phyloP scores from a whole-genome alignment of 2,113 vertebrate species.

The Hyla sarda region DNA sequence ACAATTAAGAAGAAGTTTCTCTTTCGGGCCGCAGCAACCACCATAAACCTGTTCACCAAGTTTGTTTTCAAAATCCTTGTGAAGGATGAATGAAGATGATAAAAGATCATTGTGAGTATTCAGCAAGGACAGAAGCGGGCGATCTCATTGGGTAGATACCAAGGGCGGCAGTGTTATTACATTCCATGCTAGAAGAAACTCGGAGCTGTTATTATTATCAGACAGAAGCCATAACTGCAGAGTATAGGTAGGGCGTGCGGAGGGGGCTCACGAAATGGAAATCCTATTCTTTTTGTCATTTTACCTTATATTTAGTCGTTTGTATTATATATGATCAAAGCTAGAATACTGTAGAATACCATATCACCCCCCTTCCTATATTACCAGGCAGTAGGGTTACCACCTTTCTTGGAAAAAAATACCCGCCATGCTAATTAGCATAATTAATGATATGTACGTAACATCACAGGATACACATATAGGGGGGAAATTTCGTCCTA shows the following conservation, averaged over 20 bases:
- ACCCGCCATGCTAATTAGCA: no score
- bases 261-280: neutral
- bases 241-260: neutral
- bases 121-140: neutral
- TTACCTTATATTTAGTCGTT: neutral
- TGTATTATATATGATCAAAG: neutral
- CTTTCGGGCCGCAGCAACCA: neutral
- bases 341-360: neutral
- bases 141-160: neutral
- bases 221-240: neutral
- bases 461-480: no score
- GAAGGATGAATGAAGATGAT: neutral
- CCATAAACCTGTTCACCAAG: slow-evolving; percentile 20
- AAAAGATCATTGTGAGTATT: slow-evolving; percentile 40
- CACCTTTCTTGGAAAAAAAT: no score
- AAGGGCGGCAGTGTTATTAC: neutral
- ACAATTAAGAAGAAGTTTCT: neutral
- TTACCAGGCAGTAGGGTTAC: no score
- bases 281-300: neutral
- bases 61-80: neutral
- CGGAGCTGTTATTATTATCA: neutral
- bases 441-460: no score
- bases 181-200: neutral
- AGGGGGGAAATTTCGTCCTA: no score
- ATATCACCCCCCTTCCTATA: neutral